phyloP scores from a whole-genome alignment of 64 coral and sea anemone species.

The Acropora tenuis region DNA sequence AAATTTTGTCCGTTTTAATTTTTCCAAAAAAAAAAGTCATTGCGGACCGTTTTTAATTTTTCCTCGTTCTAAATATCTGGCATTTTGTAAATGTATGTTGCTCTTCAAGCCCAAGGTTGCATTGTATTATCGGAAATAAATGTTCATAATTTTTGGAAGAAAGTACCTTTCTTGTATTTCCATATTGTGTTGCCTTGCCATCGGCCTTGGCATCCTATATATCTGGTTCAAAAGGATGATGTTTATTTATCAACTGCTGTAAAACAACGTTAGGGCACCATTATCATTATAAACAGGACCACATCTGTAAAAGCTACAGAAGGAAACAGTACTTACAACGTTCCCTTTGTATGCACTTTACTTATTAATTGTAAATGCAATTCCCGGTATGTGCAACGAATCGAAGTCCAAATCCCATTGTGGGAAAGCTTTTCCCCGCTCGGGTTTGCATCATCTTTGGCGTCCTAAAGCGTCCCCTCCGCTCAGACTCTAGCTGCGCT shows the following conservation, averaged over 20 bases:
- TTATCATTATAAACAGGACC: background rate
- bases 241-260: background rate
- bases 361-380: no score
- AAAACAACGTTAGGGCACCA: background rate
- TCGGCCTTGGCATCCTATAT: background rate
- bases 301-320: background rate
- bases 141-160: constrained; percentile 2
- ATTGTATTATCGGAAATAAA: constrained; percentile 7
- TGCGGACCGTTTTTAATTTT: background rate
- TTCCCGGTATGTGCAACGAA: no score
- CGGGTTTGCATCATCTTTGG: no score
- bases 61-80: background rate
- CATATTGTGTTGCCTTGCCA: background rate
- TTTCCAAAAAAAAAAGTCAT: background rate
- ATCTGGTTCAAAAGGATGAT: background rate
- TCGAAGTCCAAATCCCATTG: no score
- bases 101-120: background rate
- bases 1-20: background rate
- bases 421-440: no score
- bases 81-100: constrained; percentile 1
- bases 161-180: background rate
- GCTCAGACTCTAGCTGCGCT: no score
- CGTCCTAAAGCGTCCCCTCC: no score
- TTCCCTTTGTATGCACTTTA: no score
- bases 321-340: no score